Conservation (phyloP, 1,140 invertebrate species). For the Cephus cinctus region DNA sequence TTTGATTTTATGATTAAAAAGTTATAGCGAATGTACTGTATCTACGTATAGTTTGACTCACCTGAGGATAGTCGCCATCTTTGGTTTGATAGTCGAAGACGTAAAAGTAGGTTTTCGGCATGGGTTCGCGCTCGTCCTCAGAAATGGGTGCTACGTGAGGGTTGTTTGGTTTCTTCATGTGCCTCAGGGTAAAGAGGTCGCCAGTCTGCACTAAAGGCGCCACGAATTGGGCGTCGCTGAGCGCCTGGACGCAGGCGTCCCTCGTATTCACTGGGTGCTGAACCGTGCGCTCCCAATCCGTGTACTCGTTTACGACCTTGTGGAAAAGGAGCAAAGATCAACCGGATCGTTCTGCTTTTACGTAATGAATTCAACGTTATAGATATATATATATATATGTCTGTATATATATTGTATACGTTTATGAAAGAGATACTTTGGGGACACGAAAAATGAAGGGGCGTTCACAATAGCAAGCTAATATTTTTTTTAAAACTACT, state of each 20-base stretch:
- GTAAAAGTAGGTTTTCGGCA: conserved; percentile 82
- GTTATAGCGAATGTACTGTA: too few relatives aligned
- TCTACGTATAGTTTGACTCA: conserved; percentile 45
- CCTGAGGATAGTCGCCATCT: conserved; percentile 86
- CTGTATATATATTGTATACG: too few relatives aligned
- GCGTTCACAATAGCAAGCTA: too few relatives aligned
- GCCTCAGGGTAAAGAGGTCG: conserved; percentile 67
- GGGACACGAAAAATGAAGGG: too few relatives aligned
- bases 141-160: conserved; percentile 40
- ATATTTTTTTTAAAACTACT: too few relatives aligned
- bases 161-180: conserved; percentile 43
- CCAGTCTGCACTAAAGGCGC: conserved; percentile 82
- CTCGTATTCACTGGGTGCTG: conserved; percentile 89
- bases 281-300: conserved; percentile 92
- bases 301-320: conserved; percentile 94
- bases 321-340: conserved; percentile 14
- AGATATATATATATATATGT: too few relatives aligned
- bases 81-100: conserved; percentile 93
- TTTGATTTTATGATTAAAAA: too few relatives aligned
- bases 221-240: conserved; percentile 90
- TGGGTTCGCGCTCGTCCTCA: conserved; percentile 50
- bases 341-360: too few relatives aligned
- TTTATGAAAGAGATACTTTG: too few relatives aligned
- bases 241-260: conserved; percentile 86
- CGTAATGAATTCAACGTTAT: too few relatives aligned